Evolutionary conservation across 2,888 invertebrate species (phyloP).

Genomic region (Drosophila lutescens): DNA sequence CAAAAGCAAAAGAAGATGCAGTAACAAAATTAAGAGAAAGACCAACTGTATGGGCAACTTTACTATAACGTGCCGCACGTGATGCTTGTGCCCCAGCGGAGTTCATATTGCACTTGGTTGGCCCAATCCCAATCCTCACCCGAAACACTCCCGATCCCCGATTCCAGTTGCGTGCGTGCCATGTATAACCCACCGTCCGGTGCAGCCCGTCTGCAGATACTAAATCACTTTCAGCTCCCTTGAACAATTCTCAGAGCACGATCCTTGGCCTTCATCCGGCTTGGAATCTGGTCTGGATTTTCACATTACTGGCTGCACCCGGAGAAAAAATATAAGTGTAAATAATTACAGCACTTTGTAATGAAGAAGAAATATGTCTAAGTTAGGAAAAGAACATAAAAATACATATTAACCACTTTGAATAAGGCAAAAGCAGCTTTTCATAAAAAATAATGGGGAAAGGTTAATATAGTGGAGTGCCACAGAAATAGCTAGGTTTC

Average conservation of each 20-base stretch:
- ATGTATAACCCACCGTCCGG: slow-evolving; percentile 31
- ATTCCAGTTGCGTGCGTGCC: slow-evolving; percentile 25
- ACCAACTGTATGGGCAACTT: slow-evolving; percentile 62
- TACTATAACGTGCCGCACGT: slow-evolving; percentile 72
- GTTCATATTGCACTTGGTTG: slow-evolving; percentile 11
- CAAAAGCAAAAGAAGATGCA: slow-evolving; percentile 19
- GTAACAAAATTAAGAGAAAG: slow-evolving; percentile 65
- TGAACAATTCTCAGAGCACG: slow-evolving; percentile 36
- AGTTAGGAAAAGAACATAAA: too few relatives aligned
- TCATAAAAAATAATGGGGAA: too few relatives aligned
- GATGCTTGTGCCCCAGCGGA: slow-evolving; percentile 45
- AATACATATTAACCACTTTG: too few relatives aligned
- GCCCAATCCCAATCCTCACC: background rate
- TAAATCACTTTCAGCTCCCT: slow-evolving; percentile 79
- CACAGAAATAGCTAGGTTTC: too few relatives aligned
- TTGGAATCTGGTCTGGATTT: background rate
- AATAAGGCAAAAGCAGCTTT: too few relatives aligned
- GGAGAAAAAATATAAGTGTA: background rate
- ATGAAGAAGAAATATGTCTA: too few relatives aligned
- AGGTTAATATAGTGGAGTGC: too few relatives aligned
- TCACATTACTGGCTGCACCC: slow-evolving; percentile 1
- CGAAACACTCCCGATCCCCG: slow-evolving; percentile 1
- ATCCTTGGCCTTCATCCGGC: slow-evolving; percentile 21
- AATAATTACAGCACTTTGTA: too few relatives aligned
- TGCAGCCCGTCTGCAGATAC: slow-evolving; percentile 72